These are phyloP conservation scores for Phalacrocorax carbo DNA, from an alignment of 2,113 vertebrate species.

Conservation along the genomic window DNA sequence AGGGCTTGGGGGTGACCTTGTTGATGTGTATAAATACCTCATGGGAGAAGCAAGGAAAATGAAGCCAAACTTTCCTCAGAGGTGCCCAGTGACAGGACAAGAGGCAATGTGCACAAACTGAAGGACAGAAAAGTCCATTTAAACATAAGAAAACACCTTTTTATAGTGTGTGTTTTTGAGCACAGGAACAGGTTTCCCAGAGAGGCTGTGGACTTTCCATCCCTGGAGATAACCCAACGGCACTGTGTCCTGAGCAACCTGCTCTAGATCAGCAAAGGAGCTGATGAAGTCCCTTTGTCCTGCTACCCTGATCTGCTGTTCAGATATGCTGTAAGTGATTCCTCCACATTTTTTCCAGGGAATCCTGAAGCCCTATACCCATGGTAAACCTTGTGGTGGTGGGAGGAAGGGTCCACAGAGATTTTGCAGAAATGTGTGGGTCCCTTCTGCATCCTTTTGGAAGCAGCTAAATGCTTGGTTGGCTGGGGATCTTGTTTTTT, in stretches of 20 bases:
- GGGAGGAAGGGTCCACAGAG: background rate
- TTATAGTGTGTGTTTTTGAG: background rate
- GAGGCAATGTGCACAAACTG: background rate
- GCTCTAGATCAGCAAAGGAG: background rate
- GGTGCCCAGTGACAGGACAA: background rate
- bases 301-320: background rate
- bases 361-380: background rate
- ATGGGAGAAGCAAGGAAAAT: background rate
- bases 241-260: background rate
- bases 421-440: background rate
- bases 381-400: background rate
- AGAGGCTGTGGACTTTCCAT: background rate
- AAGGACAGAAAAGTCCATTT: background rate
- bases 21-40: background rate
- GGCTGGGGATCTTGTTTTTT: constrained; percentile 1
- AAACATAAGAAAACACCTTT: background rate
- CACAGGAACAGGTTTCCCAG: background rate
- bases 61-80: background rate
- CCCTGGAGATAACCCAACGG: background rate
- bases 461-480: background rate
- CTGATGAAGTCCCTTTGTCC: background rate
- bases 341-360: background rate
- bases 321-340: background rate
- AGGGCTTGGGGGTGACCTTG: background rate
- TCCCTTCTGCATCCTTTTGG: background rate